These are phyloP conservation scores for Cynocephalus volans DNA, from an alignment of 2,113 vertebrate species.

Conservation along the genomic window DNA sequence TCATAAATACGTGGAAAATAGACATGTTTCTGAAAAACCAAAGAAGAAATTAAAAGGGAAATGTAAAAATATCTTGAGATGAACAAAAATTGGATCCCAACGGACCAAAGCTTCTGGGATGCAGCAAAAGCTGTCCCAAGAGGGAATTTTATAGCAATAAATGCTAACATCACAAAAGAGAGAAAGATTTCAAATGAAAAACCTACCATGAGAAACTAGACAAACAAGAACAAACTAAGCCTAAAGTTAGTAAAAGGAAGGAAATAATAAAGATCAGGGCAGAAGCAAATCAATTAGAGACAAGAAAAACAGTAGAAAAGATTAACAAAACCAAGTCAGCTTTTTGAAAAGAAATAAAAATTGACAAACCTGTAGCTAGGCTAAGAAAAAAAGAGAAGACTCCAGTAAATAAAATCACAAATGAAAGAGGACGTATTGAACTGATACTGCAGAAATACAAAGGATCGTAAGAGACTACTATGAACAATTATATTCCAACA, in stretches of 20 bases:
- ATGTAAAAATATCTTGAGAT: neutral
- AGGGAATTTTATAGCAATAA: neutral
- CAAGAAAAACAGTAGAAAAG: neutral
- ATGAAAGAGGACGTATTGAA: neutral
- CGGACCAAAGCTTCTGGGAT: neutral
- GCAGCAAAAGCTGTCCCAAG: neutral
- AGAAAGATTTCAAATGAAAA: neutral
- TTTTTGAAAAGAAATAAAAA: neutral
- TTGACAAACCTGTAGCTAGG: neutral
- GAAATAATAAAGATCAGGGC: neutral
- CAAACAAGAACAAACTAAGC: neutral
- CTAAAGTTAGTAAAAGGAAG: neutral
- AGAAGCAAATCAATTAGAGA: neutral
- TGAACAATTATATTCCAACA: neutral
- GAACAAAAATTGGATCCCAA: neutral
- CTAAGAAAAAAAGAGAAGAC: neutral
- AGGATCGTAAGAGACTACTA: neutral
- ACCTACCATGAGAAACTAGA: neutral
- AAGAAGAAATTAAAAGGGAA: neutral
- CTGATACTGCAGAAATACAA: neutral
- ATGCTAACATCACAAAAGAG: neutral
- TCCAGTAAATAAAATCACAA: neutral
- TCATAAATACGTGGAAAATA: neutral
- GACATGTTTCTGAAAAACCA: neutral
- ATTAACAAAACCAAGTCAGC: neutral